Conservation (phyloP, 92 coral and sea anemone genomes). For the Zoanthus gigantus region DNA sequence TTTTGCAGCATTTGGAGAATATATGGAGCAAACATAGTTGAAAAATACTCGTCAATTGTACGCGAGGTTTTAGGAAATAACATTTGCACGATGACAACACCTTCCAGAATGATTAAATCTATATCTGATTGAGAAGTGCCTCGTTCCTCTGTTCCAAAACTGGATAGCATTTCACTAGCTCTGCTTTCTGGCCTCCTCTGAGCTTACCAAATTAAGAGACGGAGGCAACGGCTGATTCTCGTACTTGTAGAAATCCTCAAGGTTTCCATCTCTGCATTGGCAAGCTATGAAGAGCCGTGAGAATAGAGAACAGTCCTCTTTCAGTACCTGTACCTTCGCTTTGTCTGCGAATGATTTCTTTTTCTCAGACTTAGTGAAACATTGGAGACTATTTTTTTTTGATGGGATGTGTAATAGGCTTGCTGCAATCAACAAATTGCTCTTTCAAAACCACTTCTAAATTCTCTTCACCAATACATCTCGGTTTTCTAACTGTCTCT, state of each 20-base stretch:
- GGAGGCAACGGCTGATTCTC: neutral
- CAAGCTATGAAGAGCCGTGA: neutral
- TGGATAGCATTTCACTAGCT: constrained; percentile 1
- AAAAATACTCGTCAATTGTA: constrained; percentile 61
- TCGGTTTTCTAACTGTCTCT: constrained; percentile 4
- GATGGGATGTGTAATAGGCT: constrained; percentile 5
- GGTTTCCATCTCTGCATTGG: constrained; percentile 3
- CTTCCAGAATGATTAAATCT: constrained; percentile 64
- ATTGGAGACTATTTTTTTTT: neutral
- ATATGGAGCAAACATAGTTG: constrained; percentile 64
- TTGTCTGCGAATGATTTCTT: neutral
- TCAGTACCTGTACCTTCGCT: neutral
- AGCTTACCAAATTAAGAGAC: neutral
- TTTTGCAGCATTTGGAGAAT: constrained; percentile 54
- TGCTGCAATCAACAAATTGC: constrained; percentile 12
- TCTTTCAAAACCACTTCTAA: neutral
- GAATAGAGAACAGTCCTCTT: too few species aligned
- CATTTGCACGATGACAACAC: constrained; percentile 74
- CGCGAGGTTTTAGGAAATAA: neutral
- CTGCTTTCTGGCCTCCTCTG: neutral
- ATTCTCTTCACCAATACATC: neutral
- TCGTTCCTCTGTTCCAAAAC: constrained; percentile 5
- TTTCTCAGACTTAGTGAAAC: neutral
- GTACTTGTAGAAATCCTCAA: neutral
- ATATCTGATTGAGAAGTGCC: neutral